These are phyloP conservation scores for Leptopilina boulardi DNA, from an alignment of 1,140 invertebrate species.

Conservation along the genomic window DNA sequence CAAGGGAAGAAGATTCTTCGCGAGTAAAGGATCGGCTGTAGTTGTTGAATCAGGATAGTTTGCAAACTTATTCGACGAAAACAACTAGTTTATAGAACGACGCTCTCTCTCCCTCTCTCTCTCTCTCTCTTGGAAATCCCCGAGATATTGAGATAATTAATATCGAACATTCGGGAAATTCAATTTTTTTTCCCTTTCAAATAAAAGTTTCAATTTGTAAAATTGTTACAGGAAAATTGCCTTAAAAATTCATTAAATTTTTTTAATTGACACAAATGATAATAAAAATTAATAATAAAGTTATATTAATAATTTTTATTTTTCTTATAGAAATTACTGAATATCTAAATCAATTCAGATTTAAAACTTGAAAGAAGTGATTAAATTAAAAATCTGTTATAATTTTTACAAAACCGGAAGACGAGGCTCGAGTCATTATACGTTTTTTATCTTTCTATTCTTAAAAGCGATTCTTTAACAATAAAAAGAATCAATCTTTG, in stretches of 20 bases:
- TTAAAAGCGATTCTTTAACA: conserved; percentile 8
- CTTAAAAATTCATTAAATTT: too few relatives aligned
- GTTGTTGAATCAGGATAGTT: conserved; percentile 28
- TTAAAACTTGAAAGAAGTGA: too few relatives aligned
- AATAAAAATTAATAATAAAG: too few relatives aligned
- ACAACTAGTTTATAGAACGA: conserved; percentile 27
- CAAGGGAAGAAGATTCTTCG: conserved; percentile 16
- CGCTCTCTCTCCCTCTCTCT: neutral
- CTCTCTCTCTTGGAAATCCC: neutral
- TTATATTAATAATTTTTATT: too few relatives aligned
- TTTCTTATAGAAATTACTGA: too few relatives aligned
- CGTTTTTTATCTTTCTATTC: conserved; percentile 29
- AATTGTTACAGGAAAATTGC: too few relatives aligned
- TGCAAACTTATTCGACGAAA: conserved; percentile 33
- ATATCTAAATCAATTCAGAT: too few relatives aligned
- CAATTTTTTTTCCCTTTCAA: conserved; percentile 13
- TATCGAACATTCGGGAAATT: neutral
- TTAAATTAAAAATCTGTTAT: too few relatives aligned
- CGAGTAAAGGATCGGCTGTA: neutral
- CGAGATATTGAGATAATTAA: conserved; percentile 16
- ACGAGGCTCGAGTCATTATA: neutral
- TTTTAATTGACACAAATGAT: too few relatives aligned
- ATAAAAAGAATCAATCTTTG: conserved; percentile 16
- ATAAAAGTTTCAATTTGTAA: too few relatives aligned
- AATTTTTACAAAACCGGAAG: too few relatives aligned